Evolutionary conservation across 2,888 invertebrate genomes (phyloP).

Genomic region (Hesperia comma): DNA sequence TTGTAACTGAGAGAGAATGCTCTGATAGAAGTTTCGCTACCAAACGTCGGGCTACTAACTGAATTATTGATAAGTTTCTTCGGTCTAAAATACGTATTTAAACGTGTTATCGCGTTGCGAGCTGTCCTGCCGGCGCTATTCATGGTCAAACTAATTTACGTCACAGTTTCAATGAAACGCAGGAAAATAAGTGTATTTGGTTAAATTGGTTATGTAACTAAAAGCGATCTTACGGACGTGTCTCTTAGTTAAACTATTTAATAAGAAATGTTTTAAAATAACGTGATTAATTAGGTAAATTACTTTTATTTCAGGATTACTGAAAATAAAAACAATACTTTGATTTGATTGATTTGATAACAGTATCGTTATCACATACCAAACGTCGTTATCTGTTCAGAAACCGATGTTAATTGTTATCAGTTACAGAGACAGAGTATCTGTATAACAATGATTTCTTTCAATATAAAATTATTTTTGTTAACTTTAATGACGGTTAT

Average conservation of each 20-base stretch:
- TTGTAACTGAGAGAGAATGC: conserved; percentile 56
- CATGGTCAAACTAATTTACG: conserved; percentile 55
- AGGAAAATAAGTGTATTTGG: neutral
- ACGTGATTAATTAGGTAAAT: neutral
- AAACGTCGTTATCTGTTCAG: neutral
- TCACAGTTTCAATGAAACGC: conserved; percentile 41
- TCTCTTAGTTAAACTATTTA: neutral
- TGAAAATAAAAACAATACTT: neutral
- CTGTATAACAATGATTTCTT: no score
- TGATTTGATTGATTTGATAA: neutral
- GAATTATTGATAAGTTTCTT: conserved; percentile 47
- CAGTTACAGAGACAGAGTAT: no score
- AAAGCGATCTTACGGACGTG: neutral
- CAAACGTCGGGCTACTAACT: conserved; percentile 36
- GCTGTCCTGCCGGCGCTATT: conserved; percentile 48
- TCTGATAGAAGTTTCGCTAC: conserved; percentile 39
- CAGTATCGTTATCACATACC: neutral
- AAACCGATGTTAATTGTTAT: neutral
- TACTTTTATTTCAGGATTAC: neutral
- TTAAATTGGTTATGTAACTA: conserved; percentile 26
- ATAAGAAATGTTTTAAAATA: neutral
- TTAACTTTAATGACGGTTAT: no score
- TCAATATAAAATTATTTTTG: no score
- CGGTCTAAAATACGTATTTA: conserved; percentile 53
- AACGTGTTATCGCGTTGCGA: conserved; percentile 53